phyloP scores from a whole-genome alignment of 2,888 invertebrate genomes.

The Germaria angustata region DNA sequence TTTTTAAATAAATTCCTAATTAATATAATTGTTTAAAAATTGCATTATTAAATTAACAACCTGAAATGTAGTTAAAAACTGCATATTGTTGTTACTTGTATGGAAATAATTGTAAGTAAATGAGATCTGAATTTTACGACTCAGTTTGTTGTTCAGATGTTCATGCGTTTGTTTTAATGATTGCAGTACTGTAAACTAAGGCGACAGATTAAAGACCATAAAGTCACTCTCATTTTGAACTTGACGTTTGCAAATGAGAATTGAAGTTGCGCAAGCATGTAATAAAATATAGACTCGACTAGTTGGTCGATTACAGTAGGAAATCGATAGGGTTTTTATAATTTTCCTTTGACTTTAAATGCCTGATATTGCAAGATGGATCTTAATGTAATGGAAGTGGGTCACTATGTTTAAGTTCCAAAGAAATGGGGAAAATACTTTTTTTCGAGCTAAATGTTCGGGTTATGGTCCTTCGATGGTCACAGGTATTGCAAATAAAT shows the following conservation, averaged over 20 bases:
- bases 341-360: too few species aligned
- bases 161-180: neutral
- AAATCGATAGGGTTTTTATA: too few species aligned
- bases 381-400: too few species aligned
- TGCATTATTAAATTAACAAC: neutral
- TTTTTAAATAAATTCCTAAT: neutral
- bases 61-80: neutral
- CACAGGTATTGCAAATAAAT: too few species aligned
- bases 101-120: conserved; percentile 9
- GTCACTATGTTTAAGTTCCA: too few species aligned
- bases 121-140: conserved; percentile 9
- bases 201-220: conserved; percentile 53
- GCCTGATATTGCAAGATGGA: too few species aligned
- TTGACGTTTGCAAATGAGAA: conserved; percentile 8
- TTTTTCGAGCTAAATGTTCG: too few species aligned
- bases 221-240: conserved; percentile 55
- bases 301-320: too few species aligned
- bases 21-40: neutral
- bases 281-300: neutral
- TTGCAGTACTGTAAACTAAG: conserved; percentile 46
- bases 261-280: neutral
- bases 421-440: too few species aligned
- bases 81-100: neutral
- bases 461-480: too few species aligned
- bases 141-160: neutral